These are phyloP conservation scores for Halictus ligatus DNA, from an alignment of 2,888 invertebrate genomes.

Conservation along the genomic window DNA sequence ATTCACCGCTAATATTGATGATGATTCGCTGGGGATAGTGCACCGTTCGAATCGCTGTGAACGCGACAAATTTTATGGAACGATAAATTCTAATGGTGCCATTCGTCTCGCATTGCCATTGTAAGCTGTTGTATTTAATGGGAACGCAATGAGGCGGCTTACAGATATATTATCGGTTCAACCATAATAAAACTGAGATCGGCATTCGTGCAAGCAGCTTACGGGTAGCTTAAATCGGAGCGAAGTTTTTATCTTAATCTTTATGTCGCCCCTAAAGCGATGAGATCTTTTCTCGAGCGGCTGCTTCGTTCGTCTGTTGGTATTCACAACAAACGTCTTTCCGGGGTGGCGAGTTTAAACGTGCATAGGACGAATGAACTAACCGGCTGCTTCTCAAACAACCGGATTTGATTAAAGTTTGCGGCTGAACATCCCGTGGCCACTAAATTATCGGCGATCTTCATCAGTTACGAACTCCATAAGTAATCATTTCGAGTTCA, in stretches of 20 bases:
- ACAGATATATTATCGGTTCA: constrained; percentile 55
- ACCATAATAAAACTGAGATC: constrained; percentile 71
- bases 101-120: constrained; percentile 45
- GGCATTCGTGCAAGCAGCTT: constrained; percentile 61
- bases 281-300: background rate
- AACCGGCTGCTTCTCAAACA: background rate
- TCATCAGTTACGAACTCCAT: constrained; percentile 21
- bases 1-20: background rate
- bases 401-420: constrained; percentile 1
- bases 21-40: background rate
- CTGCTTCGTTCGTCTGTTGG: background rate
- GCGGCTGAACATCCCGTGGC: background rate
- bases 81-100: constrained; percentile 60
- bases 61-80: constrained; percentile 54
- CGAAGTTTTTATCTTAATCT: constrained; percentile 30
- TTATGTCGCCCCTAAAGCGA: background rate
- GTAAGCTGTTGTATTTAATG: constrained; percentile 55
- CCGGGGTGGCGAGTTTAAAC: no score
- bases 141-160: constrained; percentile 46
- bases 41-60: constrained; percentile 23
- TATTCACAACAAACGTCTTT: background rate
- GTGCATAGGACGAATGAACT: background rate
- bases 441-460: constrained; percentile 19
- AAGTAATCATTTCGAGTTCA: constrained; percentile 21
- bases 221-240: constrained; percentile 57